phyloP scores from a whole-genome alignment of 2,113 vertebrate species.

The Dendrocopos noguchii region DNA sequence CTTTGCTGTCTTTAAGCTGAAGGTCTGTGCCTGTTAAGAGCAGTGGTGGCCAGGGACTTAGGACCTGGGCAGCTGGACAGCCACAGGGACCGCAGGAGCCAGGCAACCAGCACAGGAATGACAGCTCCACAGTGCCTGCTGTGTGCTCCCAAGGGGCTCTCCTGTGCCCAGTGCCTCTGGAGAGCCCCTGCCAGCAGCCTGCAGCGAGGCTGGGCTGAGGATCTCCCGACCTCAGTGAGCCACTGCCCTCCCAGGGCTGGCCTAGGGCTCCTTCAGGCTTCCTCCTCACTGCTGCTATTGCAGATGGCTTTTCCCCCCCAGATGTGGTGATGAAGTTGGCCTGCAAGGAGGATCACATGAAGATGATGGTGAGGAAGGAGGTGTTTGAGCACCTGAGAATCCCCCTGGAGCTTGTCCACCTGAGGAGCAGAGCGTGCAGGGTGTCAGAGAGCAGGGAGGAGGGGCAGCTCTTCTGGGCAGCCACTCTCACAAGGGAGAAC shows the following conservation, averaged over 20 bases:
- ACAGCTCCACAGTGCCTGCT: background rate
- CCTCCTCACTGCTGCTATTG: slow-evolving; percentile 18
- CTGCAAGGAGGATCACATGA: slow-evolving; percentile 69
- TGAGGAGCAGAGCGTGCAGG: slow-evolving; percentile 54
- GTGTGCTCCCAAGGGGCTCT: background rate
- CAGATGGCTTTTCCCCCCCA: slow-evolving; percentile 59
- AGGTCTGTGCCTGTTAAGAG: background rate
- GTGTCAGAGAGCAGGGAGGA: slow-evolving; percentile 44
- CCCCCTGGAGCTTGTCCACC: slow-evolving; percentile 21
- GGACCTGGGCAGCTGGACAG: background rate
- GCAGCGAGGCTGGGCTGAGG: background rate
- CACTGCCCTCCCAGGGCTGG: background rate
- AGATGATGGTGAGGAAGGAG: slow-evolving; percentile 69
- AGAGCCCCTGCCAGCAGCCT: background rate
- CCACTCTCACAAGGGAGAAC: slow-evolving; percentile 64
- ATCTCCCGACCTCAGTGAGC: background rate
- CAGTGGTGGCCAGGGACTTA: background rate
- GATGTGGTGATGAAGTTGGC: slow-evolving; percentile 63
- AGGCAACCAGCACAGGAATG: background rate
- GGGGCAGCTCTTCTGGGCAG: slow-evolving; percentile 38
- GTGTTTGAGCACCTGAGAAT: slow-evolving; percentile 60
- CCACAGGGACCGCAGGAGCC: no score
- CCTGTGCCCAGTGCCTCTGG: background rate
- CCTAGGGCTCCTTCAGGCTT: slow-evolving; percentile 41
- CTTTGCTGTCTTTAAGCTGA: background rate